Base-by-base conservation (phyloP, 1,140 invertebrate genomes). In the Aphelenchoides besseyi region DNA sequence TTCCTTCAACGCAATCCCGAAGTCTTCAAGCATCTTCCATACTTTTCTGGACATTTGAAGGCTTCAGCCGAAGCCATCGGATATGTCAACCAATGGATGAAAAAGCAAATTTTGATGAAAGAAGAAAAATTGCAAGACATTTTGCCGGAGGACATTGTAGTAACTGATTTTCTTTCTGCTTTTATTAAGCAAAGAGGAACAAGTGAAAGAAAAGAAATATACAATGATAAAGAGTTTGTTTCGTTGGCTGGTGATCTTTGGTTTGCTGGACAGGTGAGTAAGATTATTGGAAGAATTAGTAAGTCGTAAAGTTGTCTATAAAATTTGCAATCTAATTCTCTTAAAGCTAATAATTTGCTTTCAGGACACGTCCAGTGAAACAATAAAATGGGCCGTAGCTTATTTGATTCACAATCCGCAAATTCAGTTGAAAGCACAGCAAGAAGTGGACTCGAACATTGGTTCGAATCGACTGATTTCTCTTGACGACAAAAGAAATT, bases 351-450 rank as follows among this genome's bases (percentile, higher is more conserved):
- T 16, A 28, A 16, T 59, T 16, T 16, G 16, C 29, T 16, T 16
- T 18, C 55, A 41, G 30, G 63, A 36, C 12, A 66, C 55, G 5
- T 8, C 55, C 12, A 33, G 28, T 18, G 30, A 35, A 12, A 64
- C 62, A 28, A 68, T 68, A 8, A 29, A 23, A 32, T 68, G 53
- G 53, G 57, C 9, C 23, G 33, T 68, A n/a, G 55, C 18, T 1
- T 66, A 68, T 63, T 29, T 68, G 18, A 67, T 68, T 28, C 66
- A 68, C 30, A 64, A 68, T 18, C 55, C 53, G n/a, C n/a, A 68
- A 26, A 28, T 63, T 53, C 66, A 68, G 64, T 8, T 2, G 33
- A 18, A 66, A 30, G 53, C 28, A 2, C 66, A 68, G 1, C 16
- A 68, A 68, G 66, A 68, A 28, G 28, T 68, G 48, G 66, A 68